Conservation (phyloP, 2,888 invertebrate genomes). For the Metacarcinus magister region DNA sequence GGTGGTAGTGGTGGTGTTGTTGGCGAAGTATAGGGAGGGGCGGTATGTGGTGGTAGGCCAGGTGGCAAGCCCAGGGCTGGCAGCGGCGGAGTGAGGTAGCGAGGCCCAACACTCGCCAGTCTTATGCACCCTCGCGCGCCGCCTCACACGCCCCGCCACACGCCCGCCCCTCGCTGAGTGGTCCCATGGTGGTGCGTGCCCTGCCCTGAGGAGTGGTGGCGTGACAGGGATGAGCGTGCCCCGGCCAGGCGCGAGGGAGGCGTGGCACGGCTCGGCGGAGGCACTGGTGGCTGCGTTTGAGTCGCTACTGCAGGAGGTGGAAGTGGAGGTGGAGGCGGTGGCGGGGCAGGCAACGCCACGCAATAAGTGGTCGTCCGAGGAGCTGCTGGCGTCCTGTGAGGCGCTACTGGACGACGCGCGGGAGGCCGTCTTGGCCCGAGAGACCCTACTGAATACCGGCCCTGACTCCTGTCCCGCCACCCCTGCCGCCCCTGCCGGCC, state of each 20-base stretch:
- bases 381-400: conserved; percentile 69
- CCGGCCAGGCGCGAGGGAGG: neutral
- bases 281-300: conserved; percentile 58
- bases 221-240: neutral
- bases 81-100: conserved; percentile 42
- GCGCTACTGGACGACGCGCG: conserved; percentile 61
- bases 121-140: conserved; percentile 52
- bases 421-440: neutral
- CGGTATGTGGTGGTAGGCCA: neutral
- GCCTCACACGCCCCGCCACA: conserved; percentile 49
- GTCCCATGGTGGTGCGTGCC: neutral
- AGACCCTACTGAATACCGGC: neutral
- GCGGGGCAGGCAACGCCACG: neutral
- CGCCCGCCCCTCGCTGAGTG: conserved; percentile 1
- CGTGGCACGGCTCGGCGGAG: conserved; percentile 60
- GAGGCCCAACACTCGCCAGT: conserved; percentile 33
- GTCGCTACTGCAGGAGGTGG: conserved; percentile 45
- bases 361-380: conserved; percentile 72
- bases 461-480: neutral
- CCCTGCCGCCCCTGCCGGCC: neutral
- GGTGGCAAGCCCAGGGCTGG: conserved; percentile 38
- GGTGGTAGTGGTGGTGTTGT: conserved; percentile 36
- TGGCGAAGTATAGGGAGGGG: neutral
- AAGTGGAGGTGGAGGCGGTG: neutral
- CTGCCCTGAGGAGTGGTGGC: neutral